Evolutionary conservation across 2,113 vertebrate species (phyloP).

Genomic region (Apteryx mantelli): DNA sequence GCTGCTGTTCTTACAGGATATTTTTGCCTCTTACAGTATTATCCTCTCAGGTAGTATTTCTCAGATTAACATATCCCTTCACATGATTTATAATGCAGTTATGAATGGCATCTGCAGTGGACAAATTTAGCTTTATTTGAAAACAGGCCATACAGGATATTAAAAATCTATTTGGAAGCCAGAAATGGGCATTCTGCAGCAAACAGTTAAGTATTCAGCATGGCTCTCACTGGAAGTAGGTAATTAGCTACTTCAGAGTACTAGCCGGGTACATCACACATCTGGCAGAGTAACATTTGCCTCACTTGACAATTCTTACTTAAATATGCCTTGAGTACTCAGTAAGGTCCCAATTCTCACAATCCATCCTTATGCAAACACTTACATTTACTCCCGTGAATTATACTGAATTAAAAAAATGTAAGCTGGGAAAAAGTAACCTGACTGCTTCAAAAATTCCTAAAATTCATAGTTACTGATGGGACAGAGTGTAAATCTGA

Average conservation of each 20-base stretch:
- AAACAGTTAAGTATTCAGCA: neutral
- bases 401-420: neutral
- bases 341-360: neutral
- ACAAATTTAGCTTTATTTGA: neutral
- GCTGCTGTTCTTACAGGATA: neutral
- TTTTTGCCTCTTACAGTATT: neutral
- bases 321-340: neutral
- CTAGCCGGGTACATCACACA: neutral
- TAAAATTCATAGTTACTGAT: neutral
- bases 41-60: neutral
- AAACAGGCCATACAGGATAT: neutral
- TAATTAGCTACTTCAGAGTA: neutral
- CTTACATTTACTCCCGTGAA: neutral
- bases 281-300: neutral
- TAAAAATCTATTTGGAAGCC: neutral
- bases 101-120: neutral
- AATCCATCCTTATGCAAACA: neutral
- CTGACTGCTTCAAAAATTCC: neutral
- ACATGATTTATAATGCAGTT: neutral
- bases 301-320: neutral
- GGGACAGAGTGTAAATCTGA: neutral
- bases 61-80: neutral
- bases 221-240: neutral
- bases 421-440: neutral
- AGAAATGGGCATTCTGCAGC: neutral